A percentile compares a stretch with the other conserved stretches of the same genome.
These are phyloP conservation scores for Callaeas wilsoni DNA, from an alignment of 2,113 vertebrate species.

Conservation along the genomic window DNA sequence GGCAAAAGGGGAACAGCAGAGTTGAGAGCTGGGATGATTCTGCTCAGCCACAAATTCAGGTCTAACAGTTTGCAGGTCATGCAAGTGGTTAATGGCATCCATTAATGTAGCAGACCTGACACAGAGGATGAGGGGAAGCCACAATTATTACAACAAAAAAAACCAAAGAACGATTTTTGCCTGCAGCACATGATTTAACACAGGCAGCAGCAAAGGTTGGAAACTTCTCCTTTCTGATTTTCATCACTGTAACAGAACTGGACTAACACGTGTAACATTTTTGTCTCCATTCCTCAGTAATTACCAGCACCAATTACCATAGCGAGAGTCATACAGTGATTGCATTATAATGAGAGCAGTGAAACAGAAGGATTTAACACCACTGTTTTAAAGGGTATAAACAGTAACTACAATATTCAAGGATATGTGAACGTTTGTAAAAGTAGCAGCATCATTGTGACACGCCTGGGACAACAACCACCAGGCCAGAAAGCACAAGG, in stretches of 20 bases:
- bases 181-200: neutral
- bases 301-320: neutral
- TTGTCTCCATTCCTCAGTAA: neutral
- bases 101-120: neutral
- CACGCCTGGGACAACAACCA: neutral
- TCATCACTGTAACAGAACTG: neutral
- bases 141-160: neutral
- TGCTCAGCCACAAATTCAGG: neutral
- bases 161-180: neutral
- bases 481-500: neutral
- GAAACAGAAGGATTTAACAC: neutral
- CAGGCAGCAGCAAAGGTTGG: neutral
- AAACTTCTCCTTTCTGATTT: neutral
- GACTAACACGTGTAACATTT: neutral
- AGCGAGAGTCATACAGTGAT: neutral
- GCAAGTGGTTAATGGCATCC: neutral
- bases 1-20: neutral
- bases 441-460: neutral
- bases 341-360: neutral
- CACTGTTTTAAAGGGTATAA: neutral
- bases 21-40: neutral
- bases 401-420: neutral
- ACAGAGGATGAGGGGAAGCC: neutral
- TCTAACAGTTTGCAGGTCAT: neutral
- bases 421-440: neutral